Evolutionary conservation across 2,888 invertebrate species (phyloP).

Genomic region (Ochropleura leucogaster): DNA sequence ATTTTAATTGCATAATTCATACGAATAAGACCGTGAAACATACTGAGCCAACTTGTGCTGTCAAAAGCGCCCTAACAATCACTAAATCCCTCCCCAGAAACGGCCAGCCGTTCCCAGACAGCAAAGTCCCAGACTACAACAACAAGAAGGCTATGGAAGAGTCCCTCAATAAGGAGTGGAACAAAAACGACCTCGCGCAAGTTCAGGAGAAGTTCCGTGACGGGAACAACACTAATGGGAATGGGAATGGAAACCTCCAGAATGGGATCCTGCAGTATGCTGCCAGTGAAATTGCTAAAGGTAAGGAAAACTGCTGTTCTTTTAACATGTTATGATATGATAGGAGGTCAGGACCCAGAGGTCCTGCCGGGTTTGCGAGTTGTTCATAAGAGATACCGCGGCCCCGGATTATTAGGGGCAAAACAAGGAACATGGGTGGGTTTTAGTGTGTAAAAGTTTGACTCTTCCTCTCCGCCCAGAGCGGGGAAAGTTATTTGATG

Average conservation of each 20-base stretch:
- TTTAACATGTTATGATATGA: not conserved
- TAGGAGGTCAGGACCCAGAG: no score
- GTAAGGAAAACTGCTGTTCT: slow-evolving; percentile 69
- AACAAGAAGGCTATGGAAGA: slow-evolving; percentile 87
- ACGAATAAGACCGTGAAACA: no score
- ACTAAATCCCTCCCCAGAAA: slow-evolving; percentile 82
- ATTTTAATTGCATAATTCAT: no score
- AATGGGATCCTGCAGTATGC: slow-evolving; percentile 90
- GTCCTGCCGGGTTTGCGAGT: no score
- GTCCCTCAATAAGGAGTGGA: slow-evolving; percentile 80
- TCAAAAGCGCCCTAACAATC: no score
- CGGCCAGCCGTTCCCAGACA: slow-evolving; percentile 92
- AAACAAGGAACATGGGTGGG: no score
- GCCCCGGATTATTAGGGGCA: no score
- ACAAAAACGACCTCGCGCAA: slow-evolving; percentile 90
- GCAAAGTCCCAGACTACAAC: slow-evolving; percentile 89
- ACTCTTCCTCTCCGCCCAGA: no score
- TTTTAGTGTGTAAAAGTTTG: no score
- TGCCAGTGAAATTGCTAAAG: slow-evolving; percentile 92
- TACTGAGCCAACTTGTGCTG: no score
- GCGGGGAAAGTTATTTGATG: no score
- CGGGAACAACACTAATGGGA: slow-evolving; percentile 83
- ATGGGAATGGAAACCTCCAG: slow-evolving; percentile 82
- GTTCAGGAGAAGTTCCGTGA: slow-evolving; percentile 82
- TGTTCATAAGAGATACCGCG: no score